These are phyloP conservation scores for Triplophysa yarkandensis DNA, from an alignment of 2,797 vertebrate species.

Conservation along the genomic window DNA sequence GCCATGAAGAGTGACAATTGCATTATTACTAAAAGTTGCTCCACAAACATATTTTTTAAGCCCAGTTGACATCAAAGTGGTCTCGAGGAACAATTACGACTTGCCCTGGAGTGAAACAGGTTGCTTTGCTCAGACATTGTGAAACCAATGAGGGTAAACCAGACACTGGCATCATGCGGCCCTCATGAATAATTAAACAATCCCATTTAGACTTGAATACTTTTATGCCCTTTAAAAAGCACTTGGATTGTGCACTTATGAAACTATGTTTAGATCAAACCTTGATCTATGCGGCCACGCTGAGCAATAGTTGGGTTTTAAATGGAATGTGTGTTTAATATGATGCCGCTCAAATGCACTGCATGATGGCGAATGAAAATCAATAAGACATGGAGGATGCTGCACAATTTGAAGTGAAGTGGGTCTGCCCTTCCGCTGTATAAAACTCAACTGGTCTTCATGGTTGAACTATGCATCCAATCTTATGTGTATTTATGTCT, in stretches of 20 bases:
- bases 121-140: conserved; percentile 54
- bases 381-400: conserved; percentile 48
- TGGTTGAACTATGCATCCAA: conserved; percentile 11
- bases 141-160: conserved; percentile 12
- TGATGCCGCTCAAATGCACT: conserved; percentile 41
- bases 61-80: conserved; percentile 5
- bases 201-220: conserved; percentile 32
- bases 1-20: no score
- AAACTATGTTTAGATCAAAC: conserved; percentile 29
- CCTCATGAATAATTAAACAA: conserved; percentile 35
- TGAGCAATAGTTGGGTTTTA: conserved; percentile 43
- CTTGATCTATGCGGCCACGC: conserved; percentile 21
- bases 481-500: conserved; percentile 16
- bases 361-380: conserved; percentile 41
- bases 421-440: conserved; percentile 33
- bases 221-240: conserved; percentile 4
- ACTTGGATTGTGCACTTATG: conserved; percentile 27
- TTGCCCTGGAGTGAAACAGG: conserved; percentile 64
- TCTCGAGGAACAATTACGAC: conserved; percentile 65
- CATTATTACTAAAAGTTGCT: no score
- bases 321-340: conserved; percentile 55
- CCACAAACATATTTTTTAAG: no score
- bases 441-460: conserved; percentile 24
- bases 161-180: conserved; percentile 1
- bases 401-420: conserved; percentile 29